These are phyloP conservation scores for Enhydra lutris DNA, from an alignment of 2,113 vertebrate species.

Conservation along the genomic window DNA sequence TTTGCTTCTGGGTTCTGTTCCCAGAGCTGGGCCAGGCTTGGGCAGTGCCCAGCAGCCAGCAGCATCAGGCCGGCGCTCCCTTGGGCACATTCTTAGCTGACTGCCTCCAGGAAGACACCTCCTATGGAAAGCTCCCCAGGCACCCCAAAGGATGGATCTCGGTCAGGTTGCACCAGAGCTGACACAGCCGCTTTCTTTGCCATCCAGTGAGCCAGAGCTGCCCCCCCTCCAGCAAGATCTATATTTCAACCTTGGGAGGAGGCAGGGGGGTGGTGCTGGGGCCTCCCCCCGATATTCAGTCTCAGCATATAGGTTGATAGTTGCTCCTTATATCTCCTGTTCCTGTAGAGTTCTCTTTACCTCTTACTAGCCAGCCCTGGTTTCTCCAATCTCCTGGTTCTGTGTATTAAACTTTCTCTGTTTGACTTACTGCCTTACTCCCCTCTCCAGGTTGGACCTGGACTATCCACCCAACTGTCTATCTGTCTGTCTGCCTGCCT, in stretches of 20 bases:
- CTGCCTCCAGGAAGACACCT: neutral
- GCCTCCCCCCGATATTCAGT: neutral
- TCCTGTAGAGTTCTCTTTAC: neutral
- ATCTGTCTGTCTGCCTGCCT: no score
- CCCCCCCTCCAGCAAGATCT: neutral
- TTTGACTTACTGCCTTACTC: neutral
- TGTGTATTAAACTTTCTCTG: neutral
- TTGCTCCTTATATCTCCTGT: neutral
- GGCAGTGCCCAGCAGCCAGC: neutral
- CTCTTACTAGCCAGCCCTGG: neutral
- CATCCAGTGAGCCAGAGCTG: neutral
- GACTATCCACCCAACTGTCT: neutral
- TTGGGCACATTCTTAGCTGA: neutral
- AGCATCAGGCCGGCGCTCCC: fast-evolving
- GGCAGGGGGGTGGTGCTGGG: fast-evolving
- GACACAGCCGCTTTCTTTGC: neutral
- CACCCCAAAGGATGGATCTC: neutral
- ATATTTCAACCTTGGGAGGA: neutral
- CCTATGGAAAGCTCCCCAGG: neutral
- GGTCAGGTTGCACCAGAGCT: neutral
- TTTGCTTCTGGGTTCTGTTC: neutral
- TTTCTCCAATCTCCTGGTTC: neutral
- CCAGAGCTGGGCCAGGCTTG: neutral
- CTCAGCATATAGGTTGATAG: neutral
- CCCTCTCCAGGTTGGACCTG: neutral